phyloP scores from a whole-genome alignment of 2,113 vertebrate species.

The Pelobates fuscus region DNA sequence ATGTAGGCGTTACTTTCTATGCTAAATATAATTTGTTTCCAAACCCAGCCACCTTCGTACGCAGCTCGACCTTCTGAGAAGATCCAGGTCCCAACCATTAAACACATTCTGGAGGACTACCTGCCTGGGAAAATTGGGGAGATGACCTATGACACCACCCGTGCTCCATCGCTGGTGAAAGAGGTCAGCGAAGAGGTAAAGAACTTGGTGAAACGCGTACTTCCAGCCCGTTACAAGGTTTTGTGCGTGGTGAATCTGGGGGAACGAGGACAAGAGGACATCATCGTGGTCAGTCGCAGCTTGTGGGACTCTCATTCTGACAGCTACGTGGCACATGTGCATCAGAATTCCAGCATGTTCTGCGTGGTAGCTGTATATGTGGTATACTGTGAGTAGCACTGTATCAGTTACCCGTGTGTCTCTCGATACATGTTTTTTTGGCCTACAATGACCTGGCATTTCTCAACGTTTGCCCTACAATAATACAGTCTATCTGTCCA shows the following conservation, averaged over 20 bases:
- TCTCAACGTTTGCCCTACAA: not conserved
- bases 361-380: constrained; percentile 48
- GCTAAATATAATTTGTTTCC: too few relatives aligned
- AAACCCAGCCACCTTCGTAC: constrained; percentile 12
- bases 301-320: constrained; percentile 49
- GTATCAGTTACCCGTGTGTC: not conserved
- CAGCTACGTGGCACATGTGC: constrained; percentile 36
- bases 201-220: constrained; percentile 26
- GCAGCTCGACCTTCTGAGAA: constrained; percentile 32
- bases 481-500: not conserved
- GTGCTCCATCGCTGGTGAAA: constrained; percentile 7
- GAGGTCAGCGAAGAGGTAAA: constrained; percentile 39
- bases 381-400: constrained; percentile 42
- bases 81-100: constrained; percentile 12
- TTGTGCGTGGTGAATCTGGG: constrained; percentile 45
- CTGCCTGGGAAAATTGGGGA: not conserved
- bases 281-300: constrained; percentile 38
- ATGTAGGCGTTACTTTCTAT: too few relatives aligned
- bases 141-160: constrained; percentile 15
- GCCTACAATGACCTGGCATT: too few relatives aligned
- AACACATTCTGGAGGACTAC: constrained; percentile 12
- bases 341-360: constrained; percentile 35
- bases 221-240: constrained; percentile 45
- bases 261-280: constrained; percentile 22
- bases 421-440: not conserved